These are phyloP conservation scores for Halichoerus grypus DNA, from an alignment of 2,113 vertebrate species.

Conservation along the genomic window DNA sequence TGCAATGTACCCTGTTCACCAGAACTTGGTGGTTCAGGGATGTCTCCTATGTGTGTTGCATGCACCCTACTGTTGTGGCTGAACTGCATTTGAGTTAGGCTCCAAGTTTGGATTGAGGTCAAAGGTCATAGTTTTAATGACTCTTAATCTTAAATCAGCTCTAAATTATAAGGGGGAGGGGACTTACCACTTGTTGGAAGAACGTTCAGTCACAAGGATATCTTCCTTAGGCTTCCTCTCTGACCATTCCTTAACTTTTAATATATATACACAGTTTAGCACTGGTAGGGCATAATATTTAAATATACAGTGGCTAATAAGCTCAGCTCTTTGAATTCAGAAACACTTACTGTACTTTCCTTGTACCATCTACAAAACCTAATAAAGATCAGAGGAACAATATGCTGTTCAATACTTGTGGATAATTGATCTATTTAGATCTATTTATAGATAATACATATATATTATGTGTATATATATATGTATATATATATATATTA, in stretches of 20 bases:
- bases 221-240: background rate
- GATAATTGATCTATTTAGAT: background rate
- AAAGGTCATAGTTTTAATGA: background rate
- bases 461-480: no score
- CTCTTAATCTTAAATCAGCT: background rate
- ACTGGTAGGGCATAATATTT: background rate
- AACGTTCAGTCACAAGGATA: background rate
- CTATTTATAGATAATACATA: no score
- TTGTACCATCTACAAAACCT: background rate
- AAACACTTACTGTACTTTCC: background rate
- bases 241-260: background rate
- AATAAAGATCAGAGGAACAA: background rate
- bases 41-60: background rate
- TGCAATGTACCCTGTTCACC: background rate
- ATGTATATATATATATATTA: no score
- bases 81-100: background rate
- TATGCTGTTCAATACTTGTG: background rate
- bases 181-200: background rate
- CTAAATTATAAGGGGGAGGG: background rate
- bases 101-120: background rate
- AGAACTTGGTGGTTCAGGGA: background rate
- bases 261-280: background rate
- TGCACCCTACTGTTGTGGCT: background rate
- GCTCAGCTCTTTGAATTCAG: background rate
- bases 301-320: background rate